Conservation (phyloP, 2,888 invertebrate genomes). For the Bellardia pandia region DNA sequence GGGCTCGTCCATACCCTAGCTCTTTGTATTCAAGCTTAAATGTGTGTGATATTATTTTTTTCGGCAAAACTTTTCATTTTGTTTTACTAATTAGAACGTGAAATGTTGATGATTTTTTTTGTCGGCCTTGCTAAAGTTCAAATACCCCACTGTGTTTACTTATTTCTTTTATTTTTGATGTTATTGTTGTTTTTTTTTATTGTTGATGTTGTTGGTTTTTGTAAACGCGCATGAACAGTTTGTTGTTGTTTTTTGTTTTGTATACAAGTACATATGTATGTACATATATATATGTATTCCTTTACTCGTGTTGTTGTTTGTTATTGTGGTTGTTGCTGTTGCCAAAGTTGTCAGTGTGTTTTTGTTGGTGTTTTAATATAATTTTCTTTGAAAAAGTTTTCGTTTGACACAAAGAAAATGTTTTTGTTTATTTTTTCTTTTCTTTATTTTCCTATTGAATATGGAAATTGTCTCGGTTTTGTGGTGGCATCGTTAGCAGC, state of each 20-base stretch:
- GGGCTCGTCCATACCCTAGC: background rate
- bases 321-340: slow-evolving; percentile 35
- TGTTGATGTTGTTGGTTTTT: slow-evolving; percentile 31
- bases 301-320: slow-evolving; percentile 30
- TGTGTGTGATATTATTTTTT: slow-evolving; percentile 37
- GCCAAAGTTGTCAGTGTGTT: slow-evolving; percentile 10
- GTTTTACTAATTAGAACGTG: slow-evolving; percentile 71
- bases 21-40: slow-evolving; percentile 6
- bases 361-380: slow-evolving; percentile 41
- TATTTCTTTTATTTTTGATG: slow-evolving; percentile 25
- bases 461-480: slow-evolving; percentile 50
- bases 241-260: slow-evolving; percentile 49
- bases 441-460: slow-evolving; percentile 35
- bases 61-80: slow-evolving; percentile 68
- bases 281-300: too few relatives aligned
- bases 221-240: slow-evolving; percentile 62
- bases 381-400: slow-evolving; percentile 57
- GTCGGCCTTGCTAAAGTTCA: slow-evolving; percentile 73
- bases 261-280: slow-evolving; percentile 10
- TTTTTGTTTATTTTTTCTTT: slow-evolving; percentile 36
- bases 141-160: slow-evolving; percentile 65
- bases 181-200: slow-evolving; percentile 23
- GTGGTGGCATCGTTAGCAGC: slow-evolving; percentile 18
- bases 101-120: slow-evolving; percentile 61
- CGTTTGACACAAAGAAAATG: slow-evolving; percentile 65